Conservation (phyloP, 2,113 vertebrate genomes). For the Gobiocypris rarus region DNA sequence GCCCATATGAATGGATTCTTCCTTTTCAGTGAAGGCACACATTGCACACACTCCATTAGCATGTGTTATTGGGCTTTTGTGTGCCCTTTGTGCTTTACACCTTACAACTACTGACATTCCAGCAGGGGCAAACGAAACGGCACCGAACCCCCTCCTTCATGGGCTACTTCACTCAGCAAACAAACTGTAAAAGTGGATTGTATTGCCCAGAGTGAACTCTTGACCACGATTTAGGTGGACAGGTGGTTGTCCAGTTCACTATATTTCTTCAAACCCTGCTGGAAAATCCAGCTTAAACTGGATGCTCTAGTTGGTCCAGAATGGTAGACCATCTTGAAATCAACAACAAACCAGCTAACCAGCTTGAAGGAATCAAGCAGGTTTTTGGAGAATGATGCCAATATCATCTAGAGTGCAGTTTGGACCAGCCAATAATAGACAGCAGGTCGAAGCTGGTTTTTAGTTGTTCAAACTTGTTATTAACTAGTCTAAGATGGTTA, state of each 20-base stretch:
- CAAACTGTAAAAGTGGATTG: constrained; percentile 44
- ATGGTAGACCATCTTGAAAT: constrained; percentile 3
- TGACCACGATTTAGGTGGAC: constrained; percentile 47
- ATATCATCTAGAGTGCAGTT: neutral
- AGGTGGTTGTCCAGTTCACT: constrained; percentile 26
- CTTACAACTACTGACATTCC: constrained; percentile 30
- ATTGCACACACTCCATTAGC: constrained; percentile 29
- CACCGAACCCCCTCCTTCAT: constrained; percentile 18
- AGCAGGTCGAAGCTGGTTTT: neutral
- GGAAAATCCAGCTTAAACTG: neutral
- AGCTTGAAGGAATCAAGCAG: neutral
- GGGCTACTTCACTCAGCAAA: constrained; percentile 54
- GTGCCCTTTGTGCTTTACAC: constrained; percentile 32
- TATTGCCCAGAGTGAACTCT: constrained; percentile 45
- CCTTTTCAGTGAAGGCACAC: constrained; percentile 33
- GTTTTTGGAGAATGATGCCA: neutral
- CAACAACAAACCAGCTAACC: neutral
- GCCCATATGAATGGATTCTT: constrained; percentile 46
- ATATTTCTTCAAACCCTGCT: neutral
- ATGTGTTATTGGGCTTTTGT: constrained; percentile 35
- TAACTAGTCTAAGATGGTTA: neutral
- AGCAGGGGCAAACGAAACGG: constrained; percentile 16
- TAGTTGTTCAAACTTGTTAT: neutral
- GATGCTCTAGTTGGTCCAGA: neutral
- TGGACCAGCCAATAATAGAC: neutral